Evolutionary conservation across 2,888 invertebrate species (phyloP).

Genomic region (Dascillus cervinus): DNA sequence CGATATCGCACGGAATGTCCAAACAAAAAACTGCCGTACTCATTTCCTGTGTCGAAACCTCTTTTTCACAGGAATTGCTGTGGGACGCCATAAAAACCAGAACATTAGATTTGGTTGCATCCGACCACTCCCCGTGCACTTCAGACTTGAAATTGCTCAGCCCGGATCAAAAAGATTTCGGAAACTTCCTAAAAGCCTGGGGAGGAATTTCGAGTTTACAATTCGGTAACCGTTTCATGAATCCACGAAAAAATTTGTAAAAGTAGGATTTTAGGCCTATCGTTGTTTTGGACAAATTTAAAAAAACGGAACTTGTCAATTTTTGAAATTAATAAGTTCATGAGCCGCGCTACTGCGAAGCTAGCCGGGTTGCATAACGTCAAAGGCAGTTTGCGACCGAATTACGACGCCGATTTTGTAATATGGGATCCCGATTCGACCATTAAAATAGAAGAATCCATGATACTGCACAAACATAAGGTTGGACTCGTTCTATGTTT

Average conservation of each 20-base stretch:
- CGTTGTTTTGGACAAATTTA: conserved; percentile 62
- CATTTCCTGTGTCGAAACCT: no score
- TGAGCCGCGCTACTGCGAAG: conserved; percentile 54
- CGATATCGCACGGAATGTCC: neutral
- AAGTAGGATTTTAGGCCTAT: conserved; percentile 43
- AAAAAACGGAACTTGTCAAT: conserved; percentile 47
- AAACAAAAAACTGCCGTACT: no score
- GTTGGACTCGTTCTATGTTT: conserved; percentile 32
- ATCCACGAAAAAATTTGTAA: neutral
- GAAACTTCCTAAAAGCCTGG: conserved; percentile 63
- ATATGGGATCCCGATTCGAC: conserved; percentile 60
- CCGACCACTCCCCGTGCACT: conserved; percentile 63
- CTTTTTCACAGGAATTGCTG: conserved; percentile 45
- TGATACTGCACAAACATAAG: conserved; percentile 63
- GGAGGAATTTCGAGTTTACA: conserved; percentile 68
- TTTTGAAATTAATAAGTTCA: conserved; percentile 49
- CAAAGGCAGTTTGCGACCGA: conserved; percentile 56
- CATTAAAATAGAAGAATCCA: conserved; percentile 49
- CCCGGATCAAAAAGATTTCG: conserved; percentile 32
- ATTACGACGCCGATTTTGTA: conserved; percentile 65
- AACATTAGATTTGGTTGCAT: conserved; percentile 56
- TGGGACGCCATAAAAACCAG: conserved; percentile 55
- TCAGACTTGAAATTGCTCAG: conserved; percentile 50
- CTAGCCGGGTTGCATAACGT: conserved; percentile 52
- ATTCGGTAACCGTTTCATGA: conserved; percentile 46